Percentiles rank a stretch among this genome's conserved stretches.
Conservation (phyloP, 1,140 invertebrate species). For the Papilio xuthus region DNA sequence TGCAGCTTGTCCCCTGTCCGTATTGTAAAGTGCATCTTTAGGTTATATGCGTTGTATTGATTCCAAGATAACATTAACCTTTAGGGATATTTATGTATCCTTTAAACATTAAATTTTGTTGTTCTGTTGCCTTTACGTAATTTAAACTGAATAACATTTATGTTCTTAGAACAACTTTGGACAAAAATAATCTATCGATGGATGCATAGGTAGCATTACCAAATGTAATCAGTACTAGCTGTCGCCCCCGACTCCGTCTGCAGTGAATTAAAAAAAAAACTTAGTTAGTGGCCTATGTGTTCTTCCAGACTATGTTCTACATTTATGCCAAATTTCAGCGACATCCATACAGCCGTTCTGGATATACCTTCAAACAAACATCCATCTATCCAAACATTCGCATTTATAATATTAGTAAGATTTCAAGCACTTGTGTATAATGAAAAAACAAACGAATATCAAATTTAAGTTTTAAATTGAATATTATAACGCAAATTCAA, state of each 20-base stretch:
- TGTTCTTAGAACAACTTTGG: background rate
- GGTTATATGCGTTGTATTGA: background rate
- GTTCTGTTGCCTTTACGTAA: background rate
- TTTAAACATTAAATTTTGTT: constrained; percentile 8
- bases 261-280: too few species aligned
- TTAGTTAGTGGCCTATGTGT: too few species aligned
- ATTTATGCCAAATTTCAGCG: too few species aligned
- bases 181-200: background rate
- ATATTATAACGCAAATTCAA: background rate
- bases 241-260: too few species aligned
- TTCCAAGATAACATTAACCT: constrained; percentile 22
- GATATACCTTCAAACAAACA: too few species aligned
- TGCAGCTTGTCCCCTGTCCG: background rate
- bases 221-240: too few species aligned
- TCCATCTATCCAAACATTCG: too few species aligned
- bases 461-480: background rate
- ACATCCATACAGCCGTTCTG: too few species aligned
- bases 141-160: background rate
- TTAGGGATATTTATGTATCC: constrained; percentile 9
- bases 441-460: background rate
- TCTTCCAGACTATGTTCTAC: too few species aligned
- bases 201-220: background rate
- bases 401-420: too few species aligned
- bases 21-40: constrained; percentile 5
- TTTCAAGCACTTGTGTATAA: background rate